Evolutionary conservation across 1,140 invertebrate genomes (phyloP), one percentile per base, ranked within the genome.

Genomic region (Philopotamus ludificatus): DNA sequence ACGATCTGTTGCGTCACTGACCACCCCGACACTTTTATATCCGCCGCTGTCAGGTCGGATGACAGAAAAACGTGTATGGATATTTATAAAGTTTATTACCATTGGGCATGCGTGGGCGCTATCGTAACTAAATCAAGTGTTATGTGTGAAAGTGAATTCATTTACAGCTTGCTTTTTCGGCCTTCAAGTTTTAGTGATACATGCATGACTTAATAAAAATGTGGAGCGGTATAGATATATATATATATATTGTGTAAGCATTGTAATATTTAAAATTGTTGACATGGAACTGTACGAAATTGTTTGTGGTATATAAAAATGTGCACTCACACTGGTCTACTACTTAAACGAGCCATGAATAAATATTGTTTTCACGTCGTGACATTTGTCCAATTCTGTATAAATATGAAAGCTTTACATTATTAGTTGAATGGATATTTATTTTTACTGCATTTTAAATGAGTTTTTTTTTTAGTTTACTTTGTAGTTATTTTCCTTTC

Each of bases 1-100:
- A 74, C 49, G 77, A 77, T 51, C 74, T 79, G 64, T 74, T 79
- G 72, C 76, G 76, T 26, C 78, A 76, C 79, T 78, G 77, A 77
- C 74, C 68, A 50, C 47, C 47, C 58, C 28, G 25, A 28, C 39
- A 59, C 39, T 34, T 25, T 25, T 50, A 41, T 41, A 26, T 51
- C 25, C 10, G n/a, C n/a, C 63, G 20, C 49, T 51, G 21, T 39
- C 21, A 47, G 16, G 57, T 20, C 23, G 41, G 42, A 20, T 60
- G 57, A 60, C 12, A 7, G 22, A 47, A 8, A 59, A 23, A 59
- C 41, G 21, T 47, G 10, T 26, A 47, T 60, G 41, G n/a, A 18
- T n/a, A 54, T n/a, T 26, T 26, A 21, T 26, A 12, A 23, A 54
- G n/a, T 20, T n/a, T 54, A 57, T 57, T 39, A 57, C 21, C 53